Evolutionary conservation across 2,113 vertebrate genomes (phyloP).

Genomic region (Myanophis thanlyinensis): DNA sequence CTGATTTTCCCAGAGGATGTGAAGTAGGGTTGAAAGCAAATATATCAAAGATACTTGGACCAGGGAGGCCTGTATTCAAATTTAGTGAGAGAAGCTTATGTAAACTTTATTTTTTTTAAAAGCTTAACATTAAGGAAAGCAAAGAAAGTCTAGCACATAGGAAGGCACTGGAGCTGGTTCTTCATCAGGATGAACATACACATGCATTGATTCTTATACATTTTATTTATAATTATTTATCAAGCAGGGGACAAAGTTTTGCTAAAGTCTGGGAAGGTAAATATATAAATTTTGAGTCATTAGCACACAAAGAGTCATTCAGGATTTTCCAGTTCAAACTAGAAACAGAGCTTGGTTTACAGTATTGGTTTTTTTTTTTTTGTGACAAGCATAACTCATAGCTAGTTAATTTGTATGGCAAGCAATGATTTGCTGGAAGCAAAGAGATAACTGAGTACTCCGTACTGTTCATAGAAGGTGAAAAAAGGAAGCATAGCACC

Average conservation of each 20-base stretch:
- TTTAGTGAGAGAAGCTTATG: not conserved
- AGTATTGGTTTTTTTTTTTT: not conserved
- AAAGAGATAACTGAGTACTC: not conserved
- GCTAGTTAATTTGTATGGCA: not conserved
- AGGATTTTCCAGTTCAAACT: not conserved
- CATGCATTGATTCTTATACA: not conserved
- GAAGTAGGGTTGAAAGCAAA: not conserved
- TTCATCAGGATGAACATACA: not conserved
- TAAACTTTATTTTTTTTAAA: not conserved
- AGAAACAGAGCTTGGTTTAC: not conserved
- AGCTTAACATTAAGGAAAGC: not conserved
- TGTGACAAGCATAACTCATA: not conserved
- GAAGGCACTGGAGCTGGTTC: not conserved
- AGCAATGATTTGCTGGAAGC: not conserved
- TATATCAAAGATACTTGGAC: not conserved
- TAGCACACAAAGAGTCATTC: not conserved
- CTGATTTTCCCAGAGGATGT: not conserved
- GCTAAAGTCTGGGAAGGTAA: not conserved
- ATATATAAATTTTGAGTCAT: not conserved
- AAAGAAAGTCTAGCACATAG: not conserved
- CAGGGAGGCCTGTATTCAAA: not conserved
- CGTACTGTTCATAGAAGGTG: not conserved
- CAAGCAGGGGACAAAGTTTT: not conserved
- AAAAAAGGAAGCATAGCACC: not conserved
- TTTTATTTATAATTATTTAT: not conserved